Conservation (phyloP, 2,113 vertebrate species). For the Colius striatus region DNA sequence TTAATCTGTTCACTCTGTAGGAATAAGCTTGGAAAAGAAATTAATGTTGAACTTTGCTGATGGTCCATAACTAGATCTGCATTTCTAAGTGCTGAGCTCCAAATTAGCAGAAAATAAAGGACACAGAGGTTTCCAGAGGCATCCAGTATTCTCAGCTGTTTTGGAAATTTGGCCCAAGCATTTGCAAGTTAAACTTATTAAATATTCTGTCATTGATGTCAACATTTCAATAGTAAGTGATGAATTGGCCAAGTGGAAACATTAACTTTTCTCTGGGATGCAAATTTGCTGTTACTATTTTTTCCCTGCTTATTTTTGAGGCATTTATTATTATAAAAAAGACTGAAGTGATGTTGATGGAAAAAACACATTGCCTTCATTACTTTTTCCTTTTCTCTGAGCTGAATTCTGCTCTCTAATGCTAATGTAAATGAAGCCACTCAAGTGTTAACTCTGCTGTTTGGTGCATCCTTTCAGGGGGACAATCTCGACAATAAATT, state of each 20-base stretch:
- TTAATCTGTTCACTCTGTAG: not conserved
- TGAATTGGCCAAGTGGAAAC: constrained; percentile 10
- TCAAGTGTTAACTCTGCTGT: not conserved
- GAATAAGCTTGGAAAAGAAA: not conserved
- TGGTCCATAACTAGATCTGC: not conserved
- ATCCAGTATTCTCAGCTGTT: not conserved
- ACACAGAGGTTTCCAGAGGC: not conserved
- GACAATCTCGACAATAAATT: not conserved
- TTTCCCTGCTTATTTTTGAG: constrained; percentile 25
- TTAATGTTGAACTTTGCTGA: not conserved
- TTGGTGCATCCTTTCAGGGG: not conserved
- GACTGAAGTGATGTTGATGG: not conserved
- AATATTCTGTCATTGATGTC: not conserved
- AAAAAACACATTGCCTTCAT: not conserved
- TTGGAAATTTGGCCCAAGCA: not conserved
- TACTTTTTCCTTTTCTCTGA: not conserved
- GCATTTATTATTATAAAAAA: constrained; percentile 6
- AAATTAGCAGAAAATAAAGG: not conserved
- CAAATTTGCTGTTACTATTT: constrained; percentile 22
- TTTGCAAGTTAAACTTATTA: constrained; percentile 12
- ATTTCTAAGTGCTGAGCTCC: not conserved
- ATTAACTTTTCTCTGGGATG: constrained; percentile 14
- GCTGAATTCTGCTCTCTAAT: not conserved
- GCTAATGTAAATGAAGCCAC: not conserved
- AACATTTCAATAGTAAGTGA: not conserved